A percentile compares a stretch with the other conserved stretches of the same genome.
These are phyloP conservation scores for Cassiopea andromeda DNA, from an alignment of 30 jellyfish, hydroid and myxozoan genomes.

Conservation along the genomic window DNA sequence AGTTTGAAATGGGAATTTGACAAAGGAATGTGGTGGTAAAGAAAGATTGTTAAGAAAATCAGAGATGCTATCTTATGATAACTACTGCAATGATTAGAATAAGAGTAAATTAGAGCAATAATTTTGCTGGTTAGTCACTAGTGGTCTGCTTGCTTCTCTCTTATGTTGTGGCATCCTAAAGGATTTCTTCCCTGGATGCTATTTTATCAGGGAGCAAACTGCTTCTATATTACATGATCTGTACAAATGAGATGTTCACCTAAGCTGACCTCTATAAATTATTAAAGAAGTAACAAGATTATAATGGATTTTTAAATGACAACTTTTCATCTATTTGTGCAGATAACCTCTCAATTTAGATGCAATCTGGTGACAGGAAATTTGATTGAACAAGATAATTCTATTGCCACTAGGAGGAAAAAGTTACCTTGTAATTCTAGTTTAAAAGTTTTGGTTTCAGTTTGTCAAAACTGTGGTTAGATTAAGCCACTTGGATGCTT, in stretches of 20 bases:
- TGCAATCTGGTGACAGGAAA: neutral
- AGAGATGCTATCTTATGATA: too few species aligned
- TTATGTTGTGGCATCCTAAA: neutral
- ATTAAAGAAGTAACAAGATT: slow-evolving; percentile 2
- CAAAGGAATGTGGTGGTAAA: too few species aligned
- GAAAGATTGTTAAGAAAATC: too few species aligned
- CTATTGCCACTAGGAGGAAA: neutral
- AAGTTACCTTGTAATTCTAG: neutral
- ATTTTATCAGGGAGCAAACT: neutral
- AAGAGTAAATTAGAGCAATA: too few species aligned
- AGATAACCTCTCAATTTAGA: neutral
- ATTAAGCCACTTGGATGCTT: neutral
- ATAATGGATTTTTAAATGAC: slow-evolving; percentile 12
- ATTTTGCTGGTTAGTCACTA: too few species aligned
- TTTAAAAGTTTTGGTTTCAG: neutral
- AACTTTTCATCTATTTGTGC: neutral
- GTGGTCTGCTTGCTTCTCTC: neutral
- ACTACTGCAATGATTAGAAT: too few species aligned
- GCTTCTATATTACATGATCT: neutral
- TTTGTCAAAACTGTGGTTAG: neutral
- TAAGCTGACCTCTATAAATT: neutral
- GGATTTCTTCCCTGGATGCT: neutral
- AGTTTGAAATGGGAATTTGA: too few species aligned
- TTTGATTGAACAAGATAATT: neutral
- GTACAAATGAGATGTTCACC: neutral